Percentiles rank a stretch among this genome's conserved stretches.
Conservation (phyloP, 2,113 vertebrate species). For the Podarcis muralis region DNA sequence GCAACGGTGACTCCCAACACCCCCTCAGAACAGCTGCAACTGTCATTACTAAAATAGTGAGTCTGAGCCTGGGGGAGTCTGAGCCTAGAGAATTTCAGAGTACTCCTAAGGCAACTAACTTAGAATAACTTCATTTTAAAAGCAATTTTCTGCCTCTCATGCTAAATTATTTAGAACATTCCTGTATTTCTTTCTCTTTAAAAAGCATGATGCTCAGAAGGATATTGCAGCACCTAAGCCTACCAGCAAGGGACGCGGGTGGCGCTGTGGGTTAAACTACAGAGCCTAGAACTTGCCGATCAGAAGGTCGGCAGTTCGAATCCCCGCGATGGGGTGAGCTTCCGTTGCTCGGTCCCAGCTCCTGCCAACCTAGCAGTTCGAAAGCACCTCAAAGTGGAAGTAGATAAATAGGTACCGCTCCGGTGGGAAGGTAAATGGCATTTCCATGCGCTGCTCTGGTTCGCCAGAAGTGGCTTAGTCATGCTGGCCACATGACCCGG, state of each 20-base stretch:
- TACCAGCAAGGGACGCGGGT: background rate
- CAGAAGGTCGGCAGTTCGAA: no score
- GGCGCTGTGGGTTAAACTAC: no score
- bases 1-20: constrained; percentile 19
- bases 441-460: no score
- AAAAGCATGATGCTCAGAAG: background rate
- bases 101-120: constrained; percentile 24
- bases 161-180: background rate
- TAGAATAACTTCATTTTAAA: background rate
- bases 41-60: background rate
- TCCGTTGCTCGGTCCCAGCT: no score
- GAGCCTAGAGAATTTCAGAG: background rate
- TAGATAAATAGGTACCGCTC: no score
- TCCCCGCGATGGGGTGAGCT: no score
- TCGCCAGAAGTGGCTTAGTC: background rate
- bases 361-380: no score
- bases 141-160: background rate
- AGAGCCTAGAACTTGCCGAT: no score
- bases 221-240: background rate
- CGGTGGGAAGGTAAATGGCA: no score
- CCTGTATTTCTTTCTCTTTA: background rate
- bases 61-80: accelerated
- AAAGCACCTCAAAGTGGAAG: no score
- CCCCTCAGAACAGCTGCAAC: constrained; percentile 32
- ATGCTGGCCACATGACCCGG: background rate